Evolutionary conservation across 2,797 vertebrate species (phyloP).

Genomic region (Amazonetta brasiliensis): DNA sequence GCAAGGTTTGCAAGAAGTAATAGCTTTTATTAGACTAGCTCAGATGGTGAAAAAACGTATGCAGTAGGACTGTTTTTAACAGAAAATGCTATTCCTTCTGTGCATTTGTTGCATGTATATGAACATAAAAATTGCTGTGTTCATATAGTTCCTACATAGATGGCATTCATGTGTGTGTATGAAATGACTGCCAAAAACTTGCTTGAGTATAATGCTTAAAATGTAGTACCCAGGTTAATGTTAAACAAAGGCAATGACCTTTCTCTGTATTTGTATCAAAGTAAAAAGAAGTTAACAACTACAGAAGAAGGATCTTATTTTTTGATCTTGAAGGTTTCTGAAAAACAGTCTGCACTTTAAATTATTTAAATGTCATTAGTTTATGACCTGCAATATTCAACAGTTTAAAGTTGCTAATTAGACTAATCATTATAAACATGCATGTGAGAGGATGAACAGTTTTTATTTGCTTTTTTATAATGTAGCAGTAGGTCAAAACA

Average conservation of each 20-base stretch:
- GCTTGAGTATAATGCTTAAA: background rate
- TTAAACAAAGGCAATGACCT: background rate
- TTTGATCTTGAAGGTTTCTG: background rate
- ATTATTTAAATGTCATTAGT: constrained; percentile 28
- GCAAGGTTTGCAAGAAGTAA: background rate
- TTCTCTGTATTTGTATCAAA: background rate
- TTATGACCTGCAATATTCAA: constrained; percentile 24
- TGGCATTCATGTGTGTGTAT: background rate
- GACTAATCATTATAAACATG: constrained; percentile 3
- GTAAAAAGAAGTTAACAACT: background rate
- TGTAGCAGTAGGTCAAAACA: constrained; percentile 40
- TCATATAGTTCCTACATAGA: rapidly evolving
- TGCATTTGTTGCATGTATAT: background rate
- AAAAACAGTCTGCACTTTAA: constrained; percentile 3
- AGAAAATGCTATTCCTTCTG: background rate
- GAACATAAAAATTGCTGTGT: background rate
- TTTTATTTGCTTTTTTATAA: constrained; percentile 53
- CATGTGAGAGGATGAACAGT: background rate
- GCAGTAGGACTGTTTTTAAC: background rate
- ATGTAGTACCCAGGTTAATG: background rate
- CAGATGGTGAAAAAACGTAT: background rate
- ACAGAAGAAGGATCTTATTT: background rate
- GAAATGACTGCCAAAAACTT: background rate
- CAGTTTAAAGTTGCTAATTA: constrained; percentile 51
- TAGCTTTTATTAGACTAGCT: background rate